Evolutionary conservation across 2,113 vertebrate genomes (phyloP).

Genomic region (Periophthalmodon schlosseri): DNA sequence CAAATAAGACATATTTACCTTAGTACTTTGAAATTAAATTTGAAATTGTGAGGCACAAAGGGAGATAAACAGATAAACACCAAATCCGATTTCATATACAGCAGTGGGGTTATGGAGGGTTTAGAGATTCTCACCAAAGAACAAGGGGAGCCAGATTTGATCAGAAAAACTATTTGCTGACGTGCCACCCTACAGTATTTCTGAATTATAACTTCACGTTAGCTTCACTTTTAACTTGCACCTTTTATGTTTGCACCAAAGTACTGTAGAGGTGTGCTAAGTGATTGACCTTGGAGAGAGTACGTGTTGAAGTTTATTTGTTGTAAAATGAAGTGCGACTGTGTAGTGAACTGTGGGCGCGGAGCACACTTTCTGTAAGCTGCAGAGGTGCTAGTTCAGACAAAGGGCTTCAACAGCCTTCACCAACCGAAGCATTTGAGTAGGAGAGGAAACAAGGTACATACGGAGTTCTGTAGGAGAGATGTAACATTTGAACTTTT

Average conservation of each 20-base stretch:
- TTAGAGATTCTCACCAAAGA: not conserved
- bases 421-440: constrained; percentile 40
- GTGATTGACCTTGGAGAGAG: constrained; percentile 25
- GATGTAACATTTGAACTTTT: not conserved
- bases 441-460: constrained; percentile 24
- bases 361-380: constrained; percentile 41
- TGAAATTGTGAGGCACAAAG: too few relatives aligned
- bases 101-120: not conserved
- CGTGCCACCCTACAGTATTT: not conserved
- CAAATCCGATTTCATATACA: not conserved
- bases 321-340: constrained; percentile 25
- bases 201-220: not conserved
- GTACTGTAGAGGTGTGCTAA: constrained; percentile 4
- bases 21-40: too few relatives aligned
- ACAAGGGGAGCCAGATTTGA: not conserved
- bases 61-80: too few relatives aligned
- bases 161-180: not conserved
- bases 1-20: too few relatives aligned
- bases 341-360: constrained; percentile 13
- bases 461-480: not conserved
- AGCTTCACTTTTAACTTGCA: constrained; percentile 14
- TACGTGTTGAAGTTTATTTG: constrained; percentile 36
- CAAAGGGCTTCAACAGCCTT: constrained; percentile 33
- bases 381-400: constrained; percentile 40
- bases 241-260: constrained; percentile 23